These are phyloP conservation scores for Trachymyrmex cornetzi DNA, from an alignment of 1,140 invertebrate species.

Conservation along the genomic window DNA sequence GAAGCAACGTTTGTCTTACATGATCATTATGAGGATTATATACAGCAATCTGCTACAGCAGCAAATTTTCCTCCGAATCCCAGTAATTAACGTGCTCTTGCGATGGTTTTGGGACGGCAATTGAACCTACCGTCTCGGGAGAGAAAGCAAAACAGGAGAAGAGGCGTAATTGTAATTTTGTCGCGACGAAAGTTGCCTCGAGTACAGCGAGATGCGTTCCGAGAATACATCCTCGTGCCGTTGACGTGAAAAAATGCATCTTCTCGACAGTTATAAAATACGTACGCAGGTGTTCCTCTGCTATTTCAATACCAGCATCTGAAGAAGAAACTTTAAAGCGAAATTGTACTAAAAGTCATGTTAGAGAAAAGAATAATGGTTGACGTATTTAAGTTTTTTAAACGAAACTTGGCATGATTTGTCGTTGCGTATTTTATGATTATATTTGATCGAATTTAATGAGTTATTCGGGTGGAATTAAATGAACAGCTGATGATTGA, in stretches of 20 bases:
- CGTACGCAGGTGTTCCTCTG: constrained; percentile 18
- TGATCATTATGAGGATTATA: constrained; percentile 42
- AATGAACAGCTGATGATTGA: constrained; percentile 12
- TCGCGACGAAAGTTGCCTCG: constrained; percentile 32
- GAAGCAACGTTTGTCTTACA: constrained; percentile 9
- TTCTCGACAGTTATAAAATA: constrained; percentile 29
- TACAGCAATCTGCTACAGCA: constrained; percentile 37
- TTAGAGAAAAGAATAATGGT: background rate
- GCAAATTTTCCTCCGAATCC: constrained; percentile 45
- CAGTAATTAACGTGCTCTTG: constrained; percentile 45
- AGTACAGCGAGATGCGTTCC: background rate
- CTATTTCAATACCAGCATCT: background rate
- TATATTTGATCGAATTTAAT: background rate
- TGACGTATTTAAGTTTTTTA: background rate
- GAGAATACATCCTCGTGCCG: background rate
- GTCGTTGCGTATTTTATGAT: background rate
- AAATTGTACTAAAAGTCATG: background rate
- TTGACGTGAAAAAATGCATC: constrained; percentile 25
- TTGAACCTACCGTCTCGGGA: background rate
- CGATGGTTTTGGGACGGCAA: constrained; percentile 8
- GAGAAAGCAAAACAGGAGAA: background rate
- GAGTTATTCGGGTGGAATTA: background rate
- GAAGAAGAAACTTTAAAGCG: background rate
- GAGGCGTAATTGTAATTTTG: constrained; percentile 34
- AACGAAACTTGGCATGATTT: background rate